Evolutionary conservation across 2,888 invertebrate species (phyloP), one percentile per base, ranked within the genome.

Genomic region (Beris morrisii): DNA sequence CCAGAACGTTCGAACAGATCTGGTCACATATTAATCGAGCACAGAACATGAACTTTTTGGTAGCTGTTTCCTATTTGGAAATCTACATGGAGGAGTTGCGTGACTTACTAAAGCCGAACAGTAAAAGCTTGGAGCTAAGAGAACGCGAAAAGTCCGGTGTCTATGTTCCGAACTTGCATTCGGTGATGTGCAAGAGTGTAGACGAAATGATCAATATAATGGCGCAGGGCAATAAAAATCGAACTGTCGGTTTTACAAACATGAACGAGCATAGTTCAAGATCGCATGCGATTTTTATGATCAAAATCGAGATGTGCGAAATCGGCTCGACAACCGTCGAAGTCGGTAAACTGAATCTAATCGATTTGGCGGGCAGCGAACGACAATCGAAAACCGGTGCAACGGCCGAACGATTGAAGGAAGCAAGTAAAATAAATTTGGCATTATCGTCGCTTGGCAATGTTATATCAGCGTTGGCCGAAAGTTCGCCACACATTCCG

Each of bases 191-290:
- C 78, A 95, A 96, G 81, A 95, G 91, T 71, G 91, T 93, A 12
- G 87, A 88, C 72, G 98, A 99, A 82, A 97, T 99, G 85, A 87
- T 94, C 72, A 89, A 91, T 74, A 89, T 97, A 52, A 96, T 99
- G 97, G 87, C 88, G 72, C 84, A 90, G 54, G 99, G 99, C 61
- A 97, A 97, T 82, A 87, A 89, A 74, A 93, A 96, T 82, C 87
- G 99, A 74, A 93, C 96, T n/a, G 91, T 96, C 57, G 98, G 92
- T 31, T 89, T 93, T 69, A 97, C 97, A 63, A 93, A 97, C 79
- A 97, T 97, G 97, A 99, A 99, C 83, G 95, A 96, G 80, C 97
- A 97, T 82, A 97, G 96, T 74, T 97, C 97, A 46, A 84, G 98
- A 70, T 96, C 96, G 55, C 99, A 99, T 83, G 98, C 99, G 64